Percentiles rank a stretch among this genome's conserved stretches.
phyloP scores from a whole-genome alignment of 2,797 vertebrate genomes.

The Clarias laeviceps region DNA sequence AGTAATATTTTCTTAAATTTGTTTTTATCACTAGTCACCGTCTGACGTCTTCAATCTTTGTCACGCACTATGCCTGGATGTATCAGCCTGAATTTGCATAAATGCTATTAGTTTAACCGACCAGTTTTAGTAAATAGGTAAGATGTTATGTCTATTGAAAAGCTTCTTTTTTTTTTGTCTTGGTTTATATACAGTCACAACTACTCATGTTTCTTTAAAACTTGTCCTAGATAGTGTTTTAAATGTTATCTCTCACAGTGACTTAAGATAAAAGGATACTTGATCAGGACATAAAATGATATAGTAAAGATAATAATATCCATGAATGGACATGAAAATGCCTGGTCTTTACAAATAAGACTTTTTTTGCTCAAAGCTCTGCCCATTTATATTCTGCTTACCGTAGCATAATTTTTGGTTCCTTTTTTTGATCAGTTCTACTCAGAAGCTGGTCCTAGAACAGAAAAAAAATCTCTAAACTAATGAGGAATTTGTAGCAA shows the following conservation, averaged over 20 bases:
- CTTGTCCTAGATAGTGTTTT: background rate
- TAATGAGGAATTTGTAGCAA: constrained; percentile 17
- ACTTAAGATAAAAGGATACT: constrained; percentile 20
- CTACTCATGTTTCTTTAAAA: background rate
- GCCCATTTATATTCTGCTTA: background rate
- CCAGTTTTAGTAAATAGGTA: constrained; percentile 1
- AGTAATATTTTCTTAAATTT: background rate
- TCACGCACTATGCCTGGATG: background rate
- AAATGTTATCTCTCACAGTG: background rate
- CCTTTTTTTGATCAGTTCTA: background rate
- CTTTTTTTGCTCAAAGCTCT: background rate
- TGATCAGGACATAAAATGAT: background rate
- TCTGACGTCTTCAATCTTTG: no score
- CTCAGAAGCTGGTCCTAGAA: background rate
- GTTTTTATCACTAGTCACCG: background rate
- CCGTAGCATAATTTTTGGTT: background rate
- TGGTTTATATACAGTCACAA: background rate
- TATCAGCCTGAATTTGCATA: background rate
- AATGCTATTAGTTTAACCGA: background rate
- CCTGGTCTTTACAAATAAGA: constrained; percentile 21
- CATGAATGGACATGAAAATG: constrained; percentile 32
- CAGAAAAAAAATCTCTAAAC: background rate
- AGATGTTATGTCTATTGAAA: background rate
- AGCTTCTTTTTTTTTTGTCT: background rate
- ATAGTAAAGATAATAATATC: constrained; percentile 15